Evolutionary conservation across 2,797 vertebrate genomes (phyloP).

Genomic region (Parambassis ranga): DNA sequence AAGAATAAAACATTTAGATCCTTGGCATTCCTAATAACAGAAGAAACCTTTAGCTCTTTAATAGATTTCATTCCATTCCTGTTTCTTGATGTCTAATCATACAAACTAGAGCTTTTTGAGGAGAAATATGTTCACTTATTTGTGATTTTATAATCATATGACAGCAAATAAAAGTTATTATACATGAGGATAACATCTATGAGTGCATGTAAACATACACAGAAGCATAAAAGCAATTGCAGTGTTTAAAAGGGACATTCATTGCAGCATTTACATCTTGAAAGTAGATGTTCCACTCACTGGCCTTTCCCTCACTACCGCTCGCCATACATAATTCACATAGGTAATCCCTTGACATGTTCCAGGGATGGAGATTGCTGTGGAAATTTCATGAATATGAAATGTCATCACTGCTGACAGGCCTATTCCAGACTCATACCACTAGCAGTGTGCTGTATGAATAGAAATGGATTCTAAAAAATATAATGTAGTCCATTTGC

Average conservation of each 20-base stretch:
- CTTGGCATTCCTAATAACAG: not conserved
- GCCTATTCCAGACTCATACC: slow-evolving; percentile 43
- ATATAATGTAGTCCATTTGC: slow-evolving; percentile 42
- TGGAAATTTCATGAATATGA: slow-evolving; percentile 73
- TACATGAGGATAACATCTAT: not conserved
- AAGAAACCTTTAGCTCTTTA: not conserved
- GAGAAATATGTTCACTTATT: not conserved
- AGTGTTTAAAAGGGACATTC: not conserved
- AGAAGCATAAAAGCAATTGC: not conserved
- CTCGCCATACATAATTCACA: slow-evolving; percentile 66
- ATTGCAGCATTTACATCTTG: not conserved
- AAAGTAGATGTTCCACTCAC: slow-evolving; percentile 15
- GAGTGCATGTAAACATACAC: not conserved
- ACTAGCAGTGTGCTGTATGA: slow-evolving; percentile 35
- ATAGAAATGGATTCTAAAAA: slow-evolving; percentile 56
- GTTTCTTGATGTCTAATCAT: not conserved
- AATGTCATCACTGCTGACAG: slow-evolving; percentile 63
- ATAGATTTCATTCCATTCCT: not conserved
- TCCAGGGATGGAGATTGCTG: slow-evolving; percentile 57
- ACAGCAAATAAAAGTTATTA: not conserved
- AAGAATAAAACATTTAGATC: slow-evolving; percentile 2
- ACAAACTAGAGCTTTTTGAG: not conserved
- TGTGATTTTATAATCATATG: not conserved
- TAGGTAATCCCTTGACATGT: slow-evolving; percentile 62
- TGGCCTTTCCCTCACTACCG: slow-evolving; percentile 11